These are phyloP conservation scores for Parapsyche elsis DNA, from an alignment of 1,140 invertebrate genomes.

Conservation along the genomic window DNA sequence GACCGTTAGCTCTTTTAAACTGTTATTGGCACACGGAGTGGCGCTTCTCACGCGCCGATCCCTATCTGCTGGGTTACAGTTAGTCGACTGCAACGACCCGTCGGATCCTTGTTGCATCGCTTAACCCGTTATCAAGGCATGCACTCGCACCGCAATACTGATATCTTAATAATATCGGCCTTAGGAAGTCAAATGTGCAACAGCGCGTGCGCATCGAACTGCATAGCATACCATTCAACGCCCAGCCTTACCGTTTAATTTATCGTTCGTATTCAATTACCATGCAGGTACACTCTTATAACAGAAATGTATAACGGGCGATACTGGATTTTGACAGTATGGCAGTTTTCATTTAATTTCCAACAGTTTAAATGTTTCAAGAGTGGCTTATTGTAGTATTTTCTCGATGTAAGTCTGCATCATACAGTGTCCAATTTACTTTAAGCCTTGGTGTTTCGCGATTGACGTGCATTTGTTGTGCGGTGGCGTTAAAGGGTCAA, in stretches of 20 bases:
- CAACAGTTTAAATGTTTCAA: no score
- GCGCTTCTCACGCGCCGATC: conserved; percentile 48
- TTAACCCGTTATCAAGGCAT: conserved; percentile 50
- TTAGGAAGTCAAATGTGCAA: conserved; percentile 5
- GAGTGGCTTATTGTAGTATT: no score
- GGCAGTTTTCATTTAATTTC: no score
- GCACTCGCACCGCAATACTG: conserved; percentile 43
- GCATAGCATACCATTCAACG: not conserved
- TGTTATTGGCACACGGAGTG: conserved; percentile 37
- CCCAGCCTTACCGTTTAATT: conserved; percentile 11
- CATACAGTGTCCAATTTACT: no score
- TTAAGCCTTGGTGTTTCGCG: no score
- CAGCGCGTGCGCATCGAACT: not conserved
- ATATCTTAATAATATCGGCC: conserved; percentile 50
- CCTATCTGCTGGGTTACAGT: conserved; percentile 46
- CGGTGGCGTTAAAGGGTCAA: no score
- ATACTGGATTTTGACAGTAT: no score
- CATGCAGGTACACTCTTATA: no score
- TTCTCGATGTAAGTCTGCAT: no score
- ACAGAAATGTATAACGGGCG: no score
- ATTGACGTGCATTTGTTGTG: no score
- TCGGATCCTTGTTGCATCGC: conserved; percentile 50
- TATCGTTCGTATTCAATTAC: not conserved
- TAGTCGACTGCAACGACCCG: conserved; percentile 18
- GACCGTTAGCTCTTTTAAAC: conserved; percentile 3